Percentiles rank a stretch among this genome's conserved stretches.
These are phyloP conservation scores for Pycnomerus fuliginosus DNA, from an alignment of 2,888 invertebrate species.

Conservation along the genomic window DNA sequence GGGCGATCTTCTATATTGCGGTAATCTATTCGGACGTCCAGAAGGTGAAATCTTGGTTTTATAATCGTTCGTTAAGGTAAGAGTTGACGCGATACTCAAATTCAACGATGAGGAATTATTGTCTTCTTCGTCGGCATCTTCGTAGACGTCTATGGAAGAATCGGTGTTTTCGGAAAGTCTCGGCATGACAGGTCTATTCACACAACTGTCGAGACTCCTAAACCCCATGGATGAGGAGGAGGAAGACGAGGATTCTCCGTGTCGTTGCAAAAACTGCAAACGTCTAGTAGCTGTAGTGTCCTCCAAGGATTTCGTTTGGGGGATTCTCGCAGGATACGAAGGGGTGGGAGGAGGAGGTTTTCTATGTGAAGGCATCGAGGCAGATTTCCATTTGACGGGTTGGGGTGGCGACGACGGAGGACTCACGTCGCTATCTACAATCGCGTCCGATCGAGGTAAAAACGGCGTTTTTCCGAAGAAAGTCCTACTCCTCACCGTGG, in stretches of 20 bases:
- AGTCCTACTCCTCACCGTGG: constrained; percentile 38
- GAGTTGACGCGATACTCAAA: constrained; percentile 47
- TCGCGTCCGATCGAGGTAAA: constrained; percentile 57
- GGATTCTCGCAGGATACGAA: constrained; percentile 41
- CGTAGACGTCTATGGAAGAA: constrained; percentile 53
- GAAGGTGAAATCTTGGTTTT: constrained; percentile 48
- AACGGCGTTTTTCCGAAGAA: constrained; percentile 56
- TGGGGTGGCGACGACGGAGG: constrained; percentile 56
- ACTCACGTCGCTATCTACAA: constrained; percentile 57
- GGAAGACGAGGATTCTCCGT: constrained; percentile 57
- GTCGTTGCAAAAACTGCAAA: constrained; percentile 59
- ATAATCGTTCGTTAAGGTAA: too few relatives aligned
- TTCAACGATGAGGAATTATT: constrained; percentile 56
- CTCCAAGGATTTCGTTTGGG: constrained; percentile 59
- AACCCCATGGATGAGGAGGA: constrained; percentile 63
- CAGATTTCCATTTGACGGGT: constrained; percentile 47
- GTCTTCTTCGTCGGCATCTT: constrained; percentile 55
- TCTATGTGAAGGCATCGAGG: constrained; percentile 37
- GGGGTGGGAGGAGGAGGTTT: constrained; percentile 1
- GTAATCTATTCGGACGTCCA: constrained; percentile 38
- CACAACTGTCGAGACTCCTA: constrained; percentile 62
- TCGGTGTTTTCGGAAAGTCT: constrained; percentile 57
- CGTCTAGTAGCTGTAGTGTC: constrained; percentile 57
- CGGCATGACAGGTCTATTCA: constrained; percentile 51
- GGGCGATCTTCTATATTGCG: constrained; percentile 45